Conservation (phyloP, 2,888 invertebrate genomes). For the Dolomedes plantarius region DNA sequence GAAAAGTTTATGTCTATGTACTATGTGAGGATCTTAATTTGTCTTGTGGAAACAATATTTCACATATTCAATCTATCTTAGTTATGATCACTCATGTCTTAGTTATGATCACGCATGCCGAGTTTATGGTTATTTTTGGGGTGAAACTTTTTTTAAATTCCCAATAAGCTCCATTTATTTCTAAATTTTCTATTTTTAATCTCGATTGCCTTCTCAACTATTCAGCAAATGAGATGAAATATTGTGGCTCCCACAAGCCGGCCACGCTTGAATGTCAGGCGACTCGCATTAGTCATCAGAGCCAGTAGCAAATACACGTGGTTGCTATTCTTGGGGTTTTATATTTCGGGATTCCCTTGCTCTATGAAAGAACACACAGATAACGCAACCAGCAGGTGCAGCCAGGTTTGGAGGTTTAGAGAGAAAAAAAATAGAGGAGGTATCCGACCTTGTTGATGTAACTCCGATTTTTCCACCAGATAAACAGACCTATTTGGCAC, state of each 20-base stretch:
- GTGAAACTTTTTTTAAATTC: too few species aligned
- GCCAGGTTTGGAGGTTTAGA: not conserved
- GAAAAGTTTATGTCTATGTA: too few species aligned
- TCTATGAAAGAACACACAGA: conserved; percentile 26
- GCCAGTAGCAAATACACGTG: conserved; percentile 14
- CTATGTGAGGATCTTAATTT: too few species aligned
- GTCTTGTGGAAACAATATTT: too few species aligned
- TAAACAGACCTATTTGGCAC: conserved; percentile 70
- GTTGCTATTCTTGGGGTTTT: conserved; percentile 1
- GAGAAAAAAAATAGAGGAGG: conserved; percentile 37
- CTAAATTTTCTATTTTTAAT: too few species aligned
- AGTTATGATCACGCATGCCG: too few species aligned
- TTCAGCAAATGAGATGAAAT: not conserved
- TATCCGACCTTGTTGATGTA: conserved; percentile 63
- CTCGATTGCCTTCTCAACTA: not conserved
- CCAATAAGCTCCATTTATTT: too few species aligned
- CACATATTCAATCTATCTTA: too few species aligned
- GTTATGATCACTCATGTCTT: too few species aligned
- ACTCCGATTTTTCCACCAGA: conserved; percentile 45
- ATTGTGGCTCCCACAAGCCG: not conserved
- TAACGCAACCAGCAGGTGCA: conserved; percentile 16
- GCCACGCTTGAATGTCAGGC: not conserved
- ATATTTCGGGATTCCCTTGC: conserved; percentile 24
- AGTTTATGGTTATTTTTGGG: too few species aligned
- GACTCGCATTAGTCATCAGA: not conserved